Evolutionary conservation across 2,113 vertebrate species (phyloP).

Genomic region (Puffinus mauretanicus): DNA sequence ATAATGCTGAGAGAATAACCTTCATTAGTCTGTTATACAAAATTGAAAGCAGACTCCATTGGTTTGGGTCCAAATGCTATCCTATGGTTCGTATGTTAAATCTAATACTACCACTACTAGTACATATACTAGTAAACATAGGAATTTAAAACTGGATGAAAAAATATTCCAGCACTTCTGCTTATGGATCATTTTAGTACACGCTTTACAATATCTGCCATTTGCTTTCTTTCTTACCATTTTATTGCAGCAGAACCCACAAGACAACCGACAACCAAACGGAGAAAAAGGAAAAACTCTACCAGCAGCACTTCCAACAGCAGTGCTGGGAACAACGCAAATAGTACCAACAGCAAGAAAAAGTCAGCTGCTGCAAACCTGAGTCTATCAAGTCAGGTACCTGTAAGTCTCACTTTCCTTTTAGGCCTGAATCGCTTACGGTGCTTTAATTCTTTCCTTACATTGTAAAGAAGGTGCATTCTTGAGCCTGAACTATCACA

Average conservation of each 20-base stretch:
- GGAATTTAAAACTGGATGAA: background rate
- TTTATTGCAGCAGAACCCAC: constrained; percentile 89
- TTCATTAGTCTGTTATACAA: background rate
- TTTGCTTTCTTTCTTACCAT: constrained; percentile 65
- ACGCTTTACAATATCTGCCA: background rate
- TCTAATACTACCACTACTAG: background rate
- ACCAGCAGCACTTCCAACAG: constrained; percentile 95
- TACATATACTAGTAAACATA: background rate
- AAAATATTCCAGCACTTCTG: background rate
- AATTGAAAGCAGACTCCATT: background rate
- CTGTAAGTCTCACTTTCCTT: constrained; percentile 96
- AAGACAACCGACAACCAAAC: constrained; percentile 94
- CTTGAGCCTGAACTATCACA: constrained; percentile 42
- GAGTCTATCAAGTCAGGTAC: constrained; percentile 99
- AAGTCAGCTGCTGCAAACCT: constrained; percentile 91
- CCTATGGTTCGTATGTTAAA: background rate
- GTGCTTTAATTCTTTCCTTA: background rate
- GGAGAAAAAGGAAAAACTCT: constrained; percentile 99
- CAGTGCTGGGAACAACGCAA: constrained; percentile 84
- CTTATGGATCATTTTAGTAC: background rate
- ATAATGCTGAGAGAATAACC: background rate
- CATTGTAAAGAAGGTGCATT: constrained; percentile 63
- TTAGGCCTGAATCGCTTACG: constrained; percentile 54
- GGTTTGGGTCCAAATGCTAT: background rate
- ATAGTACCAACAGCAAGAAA: constrained; percentile 87